Base-by-base conservation (phyloP, 2,888 invertebrate genomes). In the Catocala nupta region DNA sequence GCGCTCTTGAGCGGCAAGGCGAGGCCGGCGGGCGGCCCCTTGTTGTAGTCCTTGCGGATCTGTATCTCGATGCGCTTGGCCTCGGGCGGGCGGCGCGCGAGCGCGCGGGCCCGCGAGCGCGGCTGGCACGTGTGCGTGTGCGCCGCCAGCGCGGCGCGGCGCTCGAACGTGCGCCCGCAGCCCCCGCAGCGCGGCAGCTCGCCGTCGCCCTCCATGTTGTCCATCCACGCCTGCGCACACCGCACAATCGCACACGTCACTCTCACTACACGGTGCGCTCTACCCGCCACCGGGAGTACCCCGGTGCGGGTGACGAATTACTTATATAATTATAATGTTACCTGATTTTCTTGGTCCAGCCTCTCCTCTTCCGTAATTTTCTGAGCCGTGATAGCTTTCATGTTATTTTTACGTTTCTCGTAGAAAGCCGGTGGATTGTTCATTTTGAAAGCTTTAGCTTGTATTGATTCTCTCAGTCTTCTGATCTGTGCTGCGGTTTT, bases 151-250 rank as follows among this genome's bases (percentile, higher is more conserved):
- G 97, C 97, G 10, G 96, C 97, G 71, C 96, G 96, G 0, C 96
- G 94, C 82, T 97, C 97, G 81, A 97, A 97, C 63, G 95, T 93
- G 72, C 96, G 96, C 0, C 96, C 96, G 84, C 97, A 97, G 0
- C 95, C 96, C 16, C 95, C 96, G 81, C 96, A 96, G 83, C 95
- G 96, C 75, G 96, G 89, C 52, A 96, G 81, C 71, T 95, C 95
- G 10, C 95, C 92, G 75, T 95, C 95, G 8, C 94, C 92, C 79
- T 96, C 96, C 75, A 96, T 92, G 83, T 96, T 96, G 68, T 96
- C 95, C 90, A 96, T 94, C 96, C 96, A 96, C 70, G 95, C 94
- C 94, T 95, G 71, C 0, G 5, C 5, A 44, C 44, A 44, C 8
- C 9, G 9, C 9, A 48, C 48, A n/a, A n/a, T n/a, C n/a, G 16